Evolutionary conservation across 2,888 invertebrate species (phyloP), one percentile per base, ranked within the genome.

Genomic region (Apeira syringaria): DNA sequence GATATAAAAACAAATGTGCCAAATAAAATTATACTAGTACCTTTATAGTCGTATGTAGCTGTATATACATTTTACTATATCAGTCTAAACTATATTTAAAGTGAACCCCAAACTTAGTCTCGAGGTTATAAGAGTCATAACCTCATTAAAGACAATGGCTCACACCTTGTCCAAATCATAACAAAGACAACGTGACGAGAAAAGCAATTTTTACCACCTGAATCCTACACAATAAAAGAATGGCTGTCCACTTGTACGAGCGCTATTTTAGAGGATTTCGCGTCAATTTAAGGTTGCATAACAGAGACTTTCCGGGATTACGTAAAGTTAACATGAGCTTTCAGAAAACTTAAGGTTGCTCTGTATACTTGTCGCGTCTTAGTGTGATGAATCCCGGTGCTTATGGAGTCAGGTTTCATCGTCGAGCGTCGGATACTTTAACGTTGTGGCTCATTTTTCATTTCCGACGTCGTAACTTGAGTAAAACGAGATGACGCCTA

Each of bases 61-160:
- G n/a, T n/a, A n/a, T n/a, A 15, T 15, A 15, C 4, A 5, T 10
- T 24, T 12, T 11, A 33, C 47, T 42, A 31, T 20, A 44, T 9
- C 6, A 5, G 9, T 37, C 7, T 29, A 18, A 53, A 48, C 47
- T 18, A 22, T 18, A 29, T 39, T 8, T 10, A 27, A 35, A 43
- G 25, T 2, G n/a, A 28, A 18, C 26, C 32, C 43, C 37, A 44
- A 28, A 28, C 25, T 29, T 37, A 47, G 40, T 42, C 18, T 30
- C 24, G 53, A 59, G 68, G 67, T 69, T 65, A 68, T 67, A 57
- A 45, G 34, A 42, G 20, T 20, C 20, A 20, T 6, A 17, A 17
- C 17, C n/a, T 4, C 62, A 76, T 72, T 75, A 76, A 65, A 62
- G 59, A 76, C 73, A 76, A 76, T 66, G 63, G 59, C 39, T 35